Percentiles rank a stretch among this genome's conserved stretches.
These are phyloP conservation scores for Limnephilus rhombicus DNA, from an alignment of 2,888 invertebrate species.

Conservation along the genomic window DNA sequence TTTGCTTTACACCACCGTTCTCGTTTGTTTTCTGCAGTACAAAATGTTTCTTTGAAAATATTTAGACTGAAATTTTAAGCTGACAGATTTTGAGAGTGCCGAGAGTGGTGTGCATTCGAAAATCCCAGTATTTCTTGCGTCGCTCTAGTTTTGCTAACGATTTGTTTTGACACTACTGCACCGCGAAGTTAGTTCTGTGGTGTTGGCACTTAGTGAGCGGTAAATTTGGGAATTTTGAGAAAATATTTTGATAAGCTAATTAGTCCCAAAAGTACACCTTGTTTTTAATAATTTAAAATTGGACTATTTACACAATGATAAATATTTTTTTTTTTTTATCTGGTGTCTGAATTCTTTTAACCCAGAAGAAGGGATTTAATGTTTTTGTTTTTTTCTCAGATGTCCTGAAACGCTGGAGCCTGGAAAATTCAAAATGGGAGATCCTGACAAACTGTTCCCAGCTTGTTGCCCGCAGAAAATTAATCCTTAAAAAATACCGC, in stretches of 20 bases:
- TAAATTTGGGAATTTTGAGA: no score
- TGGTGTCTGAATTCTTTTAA: not conserved
- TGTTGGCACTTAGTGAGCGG: no score
- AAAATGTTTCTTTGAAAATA: not conserved
- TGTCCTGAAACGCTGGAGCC: conserved; percentile 56
- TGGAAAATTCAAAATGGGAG: conserved; percentile 56
- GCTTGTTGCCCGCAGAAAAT: conserved; percentile 61
- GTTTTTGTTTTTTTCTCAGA: conserved; percentile 52
- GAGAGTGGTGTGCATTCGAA: not conserved
- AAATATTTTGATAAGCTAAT: no score
- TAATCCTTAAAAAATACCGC: not conserved
- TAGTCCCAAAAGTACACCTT: no score
- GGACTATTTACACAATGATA: not conserved
- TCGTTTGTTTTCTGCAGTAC: not conserved
- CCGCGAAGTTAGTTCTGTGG: not conserved
- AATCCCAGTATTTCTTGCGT: not conserved
- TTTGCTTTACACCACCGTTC: not conserved
- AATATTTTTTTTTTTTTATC: no score
- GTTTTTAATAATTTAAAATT: no score
- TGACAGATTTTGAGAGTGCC: not conserved
- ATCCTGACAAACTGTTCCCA: conserved; percentile 44
- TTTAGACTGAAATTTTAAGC: not conserved
- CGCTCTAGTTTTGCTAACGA: not conserved
- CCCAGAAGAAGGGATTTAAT: not conserved
- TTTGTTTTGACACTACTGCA: not conserved